Percentiles rank a stretch among this genome's conserved stretches.
These are phyloP conservation scores for Argyrosomus regius DNA, from an alignment of 2,797 vertebrate species.

Conservation along the genomic window DNA sequence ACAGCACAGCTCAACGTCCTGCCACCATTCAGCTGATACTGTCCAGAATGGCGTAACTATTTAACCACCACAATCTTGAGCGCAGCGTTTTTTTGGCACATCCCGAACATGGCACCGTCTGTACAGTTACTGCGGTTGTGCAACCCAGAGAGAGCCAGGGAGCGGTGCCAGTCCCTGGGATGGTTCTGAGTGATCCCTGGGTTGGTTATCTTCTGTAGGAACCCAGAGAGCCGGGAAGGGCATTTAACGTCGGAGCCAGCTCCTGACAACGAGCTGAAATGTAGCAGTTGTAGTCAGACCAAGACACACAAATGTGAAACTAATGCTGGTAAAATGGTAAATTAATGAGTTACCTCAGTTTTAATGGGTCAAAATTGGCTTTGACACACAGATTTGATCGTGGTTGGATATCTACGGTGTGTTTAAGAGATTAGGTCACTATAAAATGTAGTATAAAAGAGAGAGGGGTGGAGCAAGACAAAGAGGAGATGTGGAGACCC, in stretches of 20 bases:
- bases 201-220: constrained; percentile 57
- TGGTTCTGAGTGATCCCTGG: constrained; percentile 45
- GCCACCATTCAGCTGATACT: constrained; percentile 50
- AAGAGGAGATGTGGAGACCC: neutral
- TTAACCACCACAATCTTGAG: constrained; percentile 59
- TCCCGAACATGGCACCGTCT: constrained; percentile 50
- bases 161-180: constrained; percentile 56
- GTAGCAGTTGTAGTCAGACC: constrained; percentile 10
- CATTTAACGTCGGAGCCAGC: constrained; percentile 28
- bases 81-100: constrained; percentile 54
- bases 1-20: constrained; percentile 34
- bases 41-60: constrained; percentile 55
- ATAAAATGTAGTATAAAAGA: neutral
- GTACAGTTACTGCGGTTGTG: constrained; percentile 45
- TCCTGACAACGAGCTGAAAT: constrained; percentile 28
- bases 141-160: constrained; percentile 46
- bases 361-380: neutral
- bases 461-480: neutral
- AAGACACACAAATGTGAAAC: constrained; percentile 7
- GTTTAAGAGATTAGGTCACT: neutral
- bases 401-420: neutral
- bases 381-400: neutral
- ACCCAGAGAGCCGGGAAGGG: constrained; percentile 37
- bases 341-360: constrained; percentile 16
- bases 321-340: constrained; percentile 14